phyloP scores from a whole-genome alignment of 2,797 vertebrate species.

The Adelosebastes latens region DNA sequence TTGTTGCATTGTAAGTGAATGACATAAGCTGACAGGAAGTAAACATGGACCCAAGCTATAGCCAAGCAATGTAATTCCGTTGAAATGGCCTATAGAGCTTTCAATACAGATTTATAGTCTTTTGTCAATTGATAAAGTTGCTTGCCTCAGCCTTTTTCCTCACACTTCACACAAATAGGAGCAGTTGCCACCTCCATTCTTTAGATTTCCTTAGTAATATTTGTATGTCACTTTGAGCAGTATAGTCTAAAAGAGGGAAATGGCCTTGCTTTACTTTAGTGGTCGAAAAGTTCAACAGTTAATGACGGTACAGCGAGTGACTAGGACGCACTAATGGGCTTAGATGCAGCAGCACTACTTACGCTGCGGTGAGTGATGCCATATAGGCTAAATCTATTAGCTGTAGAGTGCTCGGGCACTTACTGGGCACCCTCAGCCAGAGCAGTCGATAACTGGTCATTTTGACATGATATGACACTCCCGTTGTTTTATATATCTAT shows the following conservation, averaged over 20 bases:
- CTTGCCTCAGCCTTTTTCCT: background rate
- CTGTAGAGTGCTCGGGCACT: slow-evolving; percentile 27
- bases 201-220: slow-evolving; percentile 20
- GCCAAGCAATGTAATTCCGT: background rate
- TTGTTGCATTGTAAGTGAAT: background rate
- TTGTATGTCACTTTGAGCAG: background rate
- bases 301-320: slow-evolving; percentile 56
- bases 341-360: slow-evolving; percentile 54
- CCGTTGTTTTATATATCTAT: background rate
- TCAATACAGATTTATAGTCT: background rate
- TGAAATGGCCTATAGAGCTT: background rate
- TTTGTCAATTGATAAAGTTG: background rate
- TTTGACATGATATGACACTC: slow-evolving; percentile 4
- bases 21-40: background rate
- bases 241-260: slow-evolving; percentile 33
- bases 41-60: background rate
- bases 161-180: background rate
- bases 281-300: slow-evolving; percentile 60
- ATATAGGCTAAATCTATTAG: slow-evolving; percentile 66
- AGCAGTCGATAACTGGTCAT: slow-evolving; percentile 19
- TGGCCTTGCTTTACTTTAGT: slow-evolving; percentile 43
- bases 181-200: background rate
- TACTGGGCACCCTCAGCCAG: slow-evolving; percentile 2
- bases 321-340: slow-evolving; percentile 66
- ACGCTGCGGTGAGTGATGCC: slow-evolving; percentile 42